Evolutionary conservation across 1,140 invertebrate genomes (phyloP).

Genomic region (Acyrthosiphon pisum): DNA sequence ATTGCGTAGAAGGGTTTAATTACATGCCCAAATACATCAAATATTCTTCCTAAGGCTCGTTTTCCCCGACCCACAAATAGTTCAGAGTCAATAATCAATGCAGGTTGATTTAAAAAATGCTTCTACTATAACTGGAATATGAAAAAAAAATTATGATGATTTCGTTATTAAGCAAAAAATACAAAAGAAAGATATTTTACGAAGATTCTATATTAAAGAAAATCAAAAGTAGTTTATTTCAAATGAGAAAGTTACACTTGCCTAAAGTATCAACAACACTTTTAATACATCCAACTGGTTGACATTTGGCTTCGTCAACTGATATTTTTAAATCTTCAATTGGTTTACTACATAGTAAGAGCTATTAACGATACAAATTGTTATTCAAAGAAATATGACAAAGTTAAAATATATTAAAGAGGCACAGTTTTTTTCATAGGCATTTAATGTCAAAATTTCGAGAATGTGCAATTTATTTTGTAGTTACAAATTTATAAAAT

Average conservation of each 20-base stretch:
- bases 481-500: no score
- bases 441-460: no score
- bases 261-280: slow-evolving; percentile 77
- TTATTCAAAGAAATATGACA: no score
- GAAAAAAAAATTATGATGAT: slow-evolving; percentile 41
- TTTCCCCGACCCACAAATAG: slow-evolving; percentile 80
- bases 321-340: slow-evolving; percentile 84
- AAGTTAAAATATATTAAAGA: no score
- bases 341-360: no score
- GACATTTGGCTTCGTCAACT: slow-evolving; percentile 76
- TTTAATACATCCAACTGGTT: slow-evolving; percentile 76
- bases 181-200: not conserved
- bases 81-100: slow-evolving; percentile 83
- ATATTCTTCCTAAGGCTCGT: slow-evolving; percentile 78
- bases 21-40: slow-evolving; percentile 89
- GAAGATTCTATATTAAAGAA: not conserved
- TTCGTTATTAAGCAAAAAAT: not conserved
- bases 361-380: no score
- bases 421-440: no score
- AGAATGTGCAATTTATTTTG: no score
- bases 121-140: slow-evolving; percentile 74
- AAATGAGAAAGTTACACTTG: slow-evolving; percentile 62
- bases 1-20: slow-evolving; percentile 80
- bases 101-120: slow-evolving; percentile 72
- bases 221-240: not conserved